These are phyloP conservation scores for Sesia apiformis DNA, from an alignment of 2,888 invertebrate genomes.

Conservation along the genomic window DNA sequence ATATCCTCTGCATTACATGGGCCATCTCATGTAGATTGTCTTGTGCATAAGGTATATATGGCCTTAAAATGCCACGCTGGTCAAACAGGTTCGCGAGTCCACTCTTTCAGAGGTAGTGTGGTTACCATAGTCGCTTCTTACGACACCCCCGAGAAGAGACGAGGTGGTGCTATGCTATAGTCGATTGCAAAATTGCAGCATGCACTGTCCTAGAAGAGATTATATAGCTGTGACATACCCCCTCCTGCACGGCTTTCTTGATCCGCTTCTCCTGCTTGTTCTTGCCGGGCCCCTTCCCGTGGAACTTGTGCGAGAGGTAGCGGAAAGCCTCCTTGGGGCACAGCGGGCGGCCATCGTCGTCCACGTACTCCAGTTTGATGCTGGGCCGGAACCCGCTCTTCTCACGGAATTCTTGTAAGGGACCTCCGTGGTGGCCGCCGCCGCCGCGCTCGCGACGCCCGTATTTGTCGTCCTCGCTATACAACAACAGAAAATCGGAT, in stretches of 20 bases:
- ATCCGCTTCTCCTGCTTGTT: conserved; percentile 97
- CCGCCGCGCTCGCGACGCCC: conserved; percentile 79
- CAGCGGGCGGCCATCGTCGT: conserved; percentile 94
- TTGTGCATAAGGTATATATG: too few relatives aligned
- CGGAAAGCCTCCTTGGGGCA: conserved; percentile 97
- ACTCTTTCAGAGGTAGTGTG: too few relatives aligned
- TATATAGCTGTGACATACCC: conserved; percentile 65
- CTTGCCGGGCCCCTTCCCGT: conserved; percentile 99
- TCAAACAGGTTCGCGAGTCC: too few relatives aligned
- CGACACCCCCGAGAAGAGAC: too few relatives aligned
- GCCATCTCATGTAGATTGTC: too few relatives aligned
- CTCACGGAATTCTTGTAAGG: conserved; percentile 93
- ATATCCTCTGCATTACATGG: too few relatives aligned
- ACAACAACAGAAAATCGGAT: background rate
- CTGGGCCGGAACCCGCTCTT: conserved; percentile 93
- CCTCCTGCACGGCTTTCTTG: conserved; percentile 95
- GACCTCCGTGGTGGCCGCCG: conserved; percentile 82
- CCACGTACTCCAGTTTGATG: conserved; percentile 97
- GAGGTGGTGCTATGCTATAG: too few relatives aligned
- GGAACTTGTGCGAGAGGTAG: conserved; percentile 97
- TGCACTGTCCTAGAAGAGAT: too few relatives aligned
- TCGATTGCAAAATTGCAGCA: too few relatives aligned
- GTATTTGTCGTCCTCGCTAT: conserved; percentile 85
- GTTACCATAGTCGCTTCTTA: too few relatives aligned
- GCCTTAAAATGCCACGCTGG: too few relatives aligned